phyloP scores from a whole-genome alignment of 2,113 vertebrate genomes.

The Lichenostomus cassidix region DNA sequence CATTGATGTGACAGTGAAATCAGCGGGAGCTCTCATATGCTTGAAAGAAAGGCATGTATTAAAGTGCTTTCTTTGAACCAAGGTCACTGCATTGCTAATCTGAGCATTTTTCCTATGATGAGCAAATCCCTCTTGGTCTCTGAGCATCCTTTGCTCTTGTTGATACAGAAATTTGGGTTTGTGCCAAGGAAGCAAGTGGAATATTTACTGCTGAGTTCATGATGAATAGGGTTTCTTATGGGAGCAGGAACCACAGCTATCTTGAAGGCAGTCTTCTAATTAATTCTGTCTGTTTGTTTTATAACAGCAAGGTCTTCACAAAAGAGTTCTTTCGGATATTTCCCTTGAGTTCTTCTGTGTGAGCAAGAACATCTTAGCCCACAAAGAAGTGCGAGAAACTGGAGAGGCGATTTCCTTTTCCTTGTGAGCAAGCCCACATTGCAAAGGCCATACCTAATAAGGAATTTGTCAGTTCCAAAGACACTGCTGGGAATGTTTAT shows the following conservation, averaged over 20 bases:
- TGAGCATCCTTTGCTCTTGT: not conserved
- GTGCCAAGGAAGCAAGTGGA: not conserved
- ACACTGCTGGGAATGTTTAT: not conserved
- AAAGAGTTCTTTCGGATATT: not conserved
- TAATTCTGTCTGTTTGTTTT: not conserved
- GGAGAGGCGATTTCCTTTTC: not conserved
- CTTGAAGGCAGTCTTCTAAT: not conserved
- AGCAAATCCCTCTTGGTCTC: not conserved
- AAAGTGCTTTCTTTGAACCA: conserved; percentile 20
- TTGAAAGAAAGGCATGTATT: not conserved
- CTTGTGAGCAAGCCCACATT: not conserved
- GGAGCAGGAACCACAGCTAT: not conserved
- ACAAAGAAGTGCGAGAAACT: not conserved
- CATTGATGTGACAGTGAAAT: conserved; percentile 43
- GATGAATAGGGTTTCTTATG: not conserved
- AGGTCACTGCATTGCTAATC: conserved; percentile 37
- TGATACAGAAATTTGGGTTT: not conserved
- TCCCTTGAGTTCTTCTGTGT: not conserved
- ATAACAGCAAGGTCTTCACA: not conserved
- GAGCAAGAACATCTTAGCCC: not conserved
- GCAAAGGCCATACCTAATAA: not conserved
- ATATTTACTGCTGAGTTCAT: not conserved
- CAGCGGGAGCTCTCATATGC: conserved; percentile 7
- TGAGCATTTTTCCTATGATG: conserved; percentile 6
- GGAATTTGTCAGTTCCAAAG: not conserved